Conservation (phyloP, 53 echinoderm and acorn worm genomes). For the Henricia sp. region DNA sequence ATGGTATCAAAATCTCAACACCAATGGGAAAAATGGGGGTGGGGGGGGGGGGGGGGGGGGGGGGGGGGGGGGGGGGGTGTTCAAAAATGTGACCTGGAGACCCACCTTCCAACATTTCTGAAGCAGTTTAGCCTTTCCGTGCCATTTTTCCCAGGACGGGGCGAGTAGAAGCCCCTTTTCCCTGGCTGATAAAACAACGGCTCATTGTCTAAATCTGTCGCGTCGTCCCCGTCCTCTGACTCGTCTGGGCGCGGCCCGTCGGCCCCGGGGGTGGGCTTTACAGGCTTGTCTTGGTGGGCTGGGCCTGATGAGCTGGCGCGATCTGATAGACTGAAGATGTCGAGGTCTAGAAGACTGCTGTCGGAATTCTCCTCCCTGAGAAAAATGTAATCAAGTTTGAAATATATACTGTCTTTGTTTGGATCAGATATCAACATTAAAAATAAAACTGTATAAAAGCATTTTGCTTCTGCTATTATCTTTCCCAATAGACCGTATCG, state of each 20-base stretch:
- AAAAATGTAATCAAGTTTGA: not conserved
- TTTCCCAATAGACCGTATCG: no score
- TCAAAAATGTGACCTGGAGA: no score
- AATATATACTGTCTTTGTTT: no score
- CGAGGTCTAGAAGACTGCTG: slow-evolving; percentile 89
- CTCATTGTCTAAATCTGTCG: slow-evolving; percentile 77
- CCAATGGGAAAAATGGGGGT: no score
- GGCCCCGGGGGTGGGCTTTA: slow-evolving; percentile 5
- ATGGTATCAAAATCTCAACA: no score
- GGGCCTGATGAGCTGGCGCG: slow-evolving; percentile 17
- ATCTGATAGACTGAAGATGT: slow-evolving; percentile 91
- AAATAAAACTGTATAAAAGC: no score
- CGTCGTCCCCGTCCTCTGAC: slow-evolving; percentile 66
- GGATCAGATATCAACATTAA: no score
- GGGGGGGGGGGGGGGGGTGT: no score
- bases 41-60: no score
- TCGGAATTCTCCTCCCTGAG: slow-evolving; percentile 78
- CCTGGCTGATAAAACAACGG: slow-evolving; percentile 95
- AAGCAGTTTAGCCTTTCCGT: slow-evolving; percentile 90
- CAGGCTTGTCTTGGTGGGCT: slow-evolving; percentile 63
- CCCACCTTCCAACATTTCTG: slow-evolving; percentile 97
- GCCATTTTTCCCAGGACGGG: slow-evolving; percentile 85
- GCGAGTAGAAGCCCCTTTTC: slow-evolving; percentile 96
- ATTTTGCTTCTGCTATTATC: not conserved
- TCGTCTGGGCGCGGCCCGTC: slow-evolving; percentile 62